phyloP scores from a whole-genome alignment of 1,140 invertebrate genomes.

The Orchestia grillus region DNA sequence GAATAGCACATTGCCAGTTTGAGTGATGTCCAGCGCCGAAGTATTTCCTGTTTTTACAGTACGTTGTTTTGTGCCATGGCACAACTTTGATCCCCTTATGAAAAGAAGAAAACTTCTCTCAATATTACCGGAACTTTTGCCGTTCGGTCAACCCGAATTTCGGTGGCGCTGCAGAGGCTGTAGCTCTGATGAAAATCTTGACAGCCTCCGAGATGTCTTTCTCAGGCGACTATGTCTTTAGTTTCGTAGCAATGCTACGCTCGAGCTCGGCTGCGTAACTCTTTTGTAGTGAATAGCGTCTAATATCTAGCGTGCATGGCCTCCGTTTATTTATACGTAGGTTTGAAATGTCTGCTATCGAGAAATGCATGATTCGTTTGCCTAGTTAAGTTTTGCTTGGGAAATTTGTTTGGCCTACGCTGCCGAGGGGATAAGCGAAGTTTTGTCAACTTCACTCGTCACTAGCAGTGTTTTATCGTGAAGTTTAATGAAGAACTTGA shows the following conservation, averaged over 20 bases:
- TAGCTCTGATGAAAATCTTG: slow-evolving; percentile 8
- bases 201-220: neutral
- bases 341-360: neutral
- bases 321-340: neutral
- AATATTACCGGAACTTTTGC: neutral
- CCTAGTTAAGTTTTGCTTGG: neutral
- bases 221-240: neutral
- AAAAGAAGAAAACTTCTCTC: neutral
- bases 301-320: neutral
- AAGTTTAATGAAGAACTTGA: too few relatives aligned
- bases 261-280: neutral
- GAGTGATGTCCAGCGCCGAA: neutral
- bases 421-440: too few relatives aligned
- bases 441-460: too few relatives aligned
- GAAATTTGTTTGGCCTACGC: too few relatives aligned
- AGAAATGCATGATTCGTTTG: neutral
- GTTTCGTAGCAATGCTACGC: neutral
- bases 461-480: too few relatives aligned
- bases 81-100: neutral
- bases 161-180: neutral
- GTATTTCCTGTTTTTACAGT: neutral
- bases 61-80: neutral
- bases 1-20: neutral
- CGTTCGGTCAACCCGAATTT: neutral
- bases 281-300: neutral